These are phyloP conservation scores for Petromus typicus DNA, from an alignment of 2,113 vertebrate species.

Conservation along the genomic window DNA sequence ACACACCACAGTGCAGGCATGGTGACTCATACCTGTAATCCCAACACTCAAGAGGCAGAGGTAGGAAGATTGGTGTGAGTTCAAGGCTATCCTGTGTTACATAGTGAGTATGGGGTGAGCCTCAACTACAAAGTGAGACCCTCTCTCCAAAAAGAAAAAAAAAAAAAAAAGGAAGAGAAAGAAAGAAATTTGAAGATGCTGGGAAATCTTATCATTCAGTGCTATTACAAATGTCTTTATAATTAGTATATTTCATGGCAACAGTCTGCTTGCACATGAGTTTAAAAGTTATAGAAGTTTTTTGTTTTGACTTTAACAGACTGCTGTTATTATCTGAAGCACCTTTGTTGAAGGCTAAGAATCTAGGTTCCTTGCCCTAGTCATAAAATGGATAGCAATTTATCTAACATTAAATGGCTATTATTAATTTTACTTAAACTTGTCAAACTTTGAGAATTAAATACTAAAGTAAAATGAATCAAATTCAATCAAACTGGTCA, in stretches of 20 bases:
- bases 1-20: no score
- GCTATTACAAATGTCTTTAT: not conserved
- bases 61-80: no score
- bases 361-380: not conserved
- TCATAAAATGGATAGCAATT: conserved; percentile 21
- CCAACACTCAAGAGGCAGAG: no score
- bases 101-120: no score
- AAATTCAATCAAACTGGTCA: not conserved
- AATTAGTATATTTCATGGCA: not conserved
- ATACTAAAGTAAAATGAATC: not conserved
- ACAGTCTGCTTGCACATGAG: not conserved
- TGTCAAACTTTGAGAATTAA: conserved; percentile 18
- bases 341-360: not conserved
- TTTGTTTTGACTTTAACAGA: not conserved
- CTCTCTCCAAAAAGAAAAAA: no score
- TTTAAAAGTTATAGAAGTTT: not conserved
- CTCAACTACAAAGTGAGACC: no score
- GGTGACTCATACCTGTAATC: no score
- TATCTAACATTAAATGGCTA: not conserved
- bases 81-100: no score
- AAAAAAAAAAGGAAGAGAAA: no score
- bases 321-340: not conserved
- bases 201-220: not conserved
- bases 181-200: not conserved
- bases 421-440: conserved; percentile 30